Evolutionary conservation across 2,113 vertebrate genomes (phyloP).

Genomic region (Willisornis vidua): DNA sequence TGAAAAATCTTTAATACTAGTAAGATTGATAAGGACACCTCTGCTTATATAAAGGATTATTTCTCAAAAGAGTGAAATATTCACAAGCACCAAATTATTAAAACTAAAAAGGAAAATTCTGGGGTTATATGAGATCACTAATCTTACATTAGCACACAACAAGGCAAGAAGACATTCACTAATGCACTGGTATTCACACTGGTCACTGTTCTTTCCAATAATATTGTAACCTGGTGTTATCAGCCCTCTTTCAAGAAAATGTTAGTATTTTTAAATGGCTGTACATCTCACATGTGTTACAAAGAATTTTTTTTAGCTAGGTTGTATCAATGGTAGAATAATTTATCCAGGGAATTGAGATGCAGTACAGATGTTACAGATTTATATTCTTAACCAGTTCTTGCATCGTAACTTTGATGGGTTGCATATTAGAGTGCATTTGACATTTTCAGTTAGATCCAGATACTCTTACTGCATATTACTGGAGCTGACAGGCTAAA

Average conservation of each 20-base stretch:
- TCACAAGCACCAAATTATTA: background rate
- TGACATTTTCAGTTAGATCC: constrained; percentile 49
- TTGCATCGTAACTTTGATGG: constrained; percentile 42
- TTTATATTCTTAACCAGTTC: constrained; percentile 34
- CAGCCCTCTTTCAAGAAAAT: background rate
- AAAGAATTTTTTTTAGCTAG: background rate
- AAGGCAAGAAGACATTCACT: background rate
- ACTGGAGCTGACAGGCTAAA: constrained; percentile 23
- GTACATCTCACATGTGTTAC: background rate
- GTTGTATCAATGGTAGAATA: background rate
- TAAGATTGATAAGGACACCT: background rate
- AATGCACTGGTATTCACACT: background rate
- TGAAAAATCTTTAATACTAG: background rate
- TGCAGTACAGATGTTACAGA: background rate
- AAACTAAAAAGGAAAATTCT: background rate
- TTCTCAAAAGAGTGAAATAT: background rate
- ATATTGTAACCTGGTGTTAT: background rate
- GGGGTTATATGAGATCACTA: background rate
- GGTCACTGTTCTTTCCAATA: background rate
- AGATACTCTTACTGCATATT: background rate
- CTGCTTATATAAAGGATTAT: background rate
- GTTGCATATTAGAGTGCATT: constrained; percentile 26
- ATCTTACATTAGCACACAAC: background rate
- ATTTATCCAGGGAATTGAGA: constrained; percentile 24
- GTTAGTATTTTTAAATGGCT: background rate